Percentiles rank a stretch among this genome's conserved stretches.
Conservation (phyloP, 2,797 vertebrate species). For the Hapalemur alaotrensis region DNA sequence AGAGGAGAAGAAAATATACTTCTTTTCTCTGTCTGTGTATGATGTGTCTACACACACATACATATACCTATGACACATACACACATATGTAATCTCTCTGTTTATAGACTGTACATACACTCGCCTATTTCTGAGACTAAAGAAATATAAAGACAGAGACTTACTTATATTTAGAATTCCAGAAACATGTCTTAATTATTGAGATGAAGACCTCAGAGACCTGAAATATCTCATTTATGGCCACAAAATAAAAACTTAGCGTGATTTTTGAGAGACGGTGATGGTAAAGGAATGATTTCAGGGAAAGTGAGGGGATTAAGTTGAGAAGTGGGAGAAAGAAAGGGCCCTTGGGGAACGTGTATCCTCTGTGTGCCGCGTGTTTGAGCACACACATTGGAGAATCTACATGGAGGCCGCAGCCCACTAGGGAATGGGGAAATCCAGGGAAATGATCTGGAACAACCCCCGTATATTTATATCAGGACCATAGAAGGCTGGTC, state of each 20-base stretch:
- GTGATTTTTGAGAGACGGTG: background rate
- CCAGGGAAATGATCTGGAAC: background rate
- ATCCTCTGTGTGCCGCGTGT: background rate
- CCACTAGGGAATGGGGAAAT: background rate
- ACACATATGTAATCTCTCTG: background rate
- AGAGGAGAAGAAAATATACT: background rate
- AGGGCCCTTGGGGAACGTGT: background rate
- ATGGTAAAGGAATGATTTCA: background rate
- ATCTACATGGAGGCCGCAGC: background rate
- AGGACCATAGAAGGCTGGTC: background rate
- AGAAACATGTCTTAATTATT: background rate
- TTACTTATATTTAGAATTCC: slow-evolving; percentile 24
- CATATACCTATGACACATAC: background rate
- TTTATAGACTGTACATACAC: background rate
- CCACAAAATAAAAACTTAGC: slow-evolving; percentile 16
- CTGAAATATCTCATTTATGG: background rate
- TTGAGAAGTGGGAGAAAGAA: background rate
- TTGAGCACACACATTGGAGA: background rate
- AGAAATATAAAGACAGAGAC: background rate
- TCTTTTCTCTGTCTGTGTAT: background rate
- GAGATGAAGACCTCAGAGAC: background rate
- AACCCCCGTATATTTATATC: background rate
- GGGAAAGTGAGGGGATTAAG: background rate
- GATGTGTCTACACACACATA: background rate
- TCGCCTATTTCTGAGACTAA: background rate